Conservation (phyloP, 2,888 invertebrate species). For the Scaptodrosophila latifasciaeformis region DNA sequence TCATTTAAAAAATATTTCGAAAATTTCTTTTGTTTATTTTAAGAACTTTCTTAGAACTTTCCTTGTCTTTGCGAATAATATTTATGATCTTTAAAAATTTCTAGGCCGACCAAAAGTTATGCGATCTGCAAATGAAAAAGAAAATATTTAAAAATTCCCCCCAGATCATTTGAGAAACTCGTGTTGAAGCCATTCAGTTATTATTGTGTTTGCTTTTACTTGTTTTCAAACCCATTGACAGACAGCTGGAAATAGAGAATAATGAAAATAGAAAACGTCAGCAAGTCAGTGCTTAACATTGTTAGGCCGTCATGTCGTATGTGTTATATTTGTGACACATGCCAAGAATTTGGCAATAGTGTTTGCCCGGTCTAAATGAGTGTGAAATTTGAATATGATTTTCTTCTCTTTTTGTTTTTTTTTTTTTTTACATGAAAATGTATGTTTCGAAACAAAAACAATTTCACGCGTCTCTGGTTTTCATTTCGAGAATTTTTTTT, state of each 20-base stretch:
- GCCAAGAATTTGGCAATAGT: conserved; percentile 12
- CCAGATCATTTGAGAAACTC: too few relatives aligned
- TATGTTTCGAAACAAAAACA: conserved; percentile 22
- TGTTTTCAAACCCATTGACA: conserved; percentile 1
- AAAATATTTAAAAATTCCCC: too few relatives aligned
- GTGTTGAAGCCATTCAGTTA: too few relatives aligned
- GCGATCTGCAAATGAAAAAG: too few relatives aligned
- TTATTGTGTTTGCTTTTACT: background rate
- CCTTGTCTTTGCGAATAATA: too few relatives aligned
- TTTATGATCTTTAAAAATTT: too few relatives aligned
- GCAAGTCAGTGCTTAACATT: background rate
- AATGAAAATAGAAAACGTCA: background rate
- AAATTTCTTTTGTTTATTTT: too few relatives aligned
- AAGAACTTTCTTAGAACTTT: too few relatives aligned
- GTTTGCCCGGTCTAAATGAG: background rate
- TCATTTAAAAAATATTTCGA: too few relatives aligned
- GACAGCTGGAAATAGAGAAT: background rate
- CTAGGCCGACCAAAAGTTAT: too few relatives aligned
- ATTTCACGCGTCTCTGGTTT: conserved; percentile 37
- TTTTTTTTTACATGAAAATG: conserved; percentile 6
- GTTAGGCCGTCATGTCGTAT: conserved; percentile 18
- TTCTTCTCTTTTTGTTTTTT: background rate
- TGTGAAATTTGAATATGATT: background rate
- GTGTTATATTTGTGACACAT: conserved; percentile 26
- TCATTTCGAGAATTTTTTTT: too few relatives aligned